A percentile compares a stretch with the other conserved stretches of the same genome.
These are phyloP conservation scores for Ophonus ardosiacus DNA, from an alignment of 2,888 invertebrate genomes.

Conservation along the genomic window DNA sequence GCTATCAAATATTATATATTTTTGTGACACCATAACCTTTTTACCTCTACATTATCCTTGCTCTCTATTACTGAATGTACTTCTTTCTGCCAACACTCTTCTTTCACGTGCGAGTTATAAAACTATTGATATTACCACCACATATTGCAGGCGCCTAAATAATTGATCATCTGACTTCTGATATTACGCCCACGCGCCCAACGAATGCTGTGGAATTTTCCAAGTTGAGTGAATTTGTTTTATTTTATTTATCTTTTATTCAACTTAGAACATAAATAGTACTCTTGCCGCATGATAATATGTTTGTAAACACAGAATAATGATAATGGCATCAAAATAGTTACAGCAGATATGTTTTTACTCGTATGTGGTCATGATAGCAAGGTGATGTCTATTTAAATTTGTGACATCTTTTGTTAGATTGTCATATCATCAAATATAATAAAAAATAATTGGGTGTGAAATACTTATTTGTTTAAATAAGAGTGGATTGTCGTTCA, in stretches of 20 bases:
- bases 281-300: neutral
- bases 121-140: too few species aligned
- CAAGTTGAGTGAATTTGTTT: neutral
- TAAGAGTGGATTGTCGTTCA: too few species aligned
- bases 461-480: too few species aligned
- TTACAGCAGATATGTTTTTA: constrained; percentile 20
- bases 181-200: neutral
- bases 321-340: neutral
- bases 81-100: too few species aligned
- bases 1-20: too few species aligned
- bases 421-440: neutral
- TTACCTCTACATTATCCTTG: too few species aligned
- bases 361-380: neutral
- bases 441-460: too few species aligned
- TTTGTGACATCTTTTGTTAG: neutral
- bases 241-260: constrained; percentile 2
- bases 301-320: constrained; percentile 25
- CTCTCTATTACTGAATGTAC: too few species aligned
- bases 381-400: neutral
- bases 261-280: constrained; percentile 8
- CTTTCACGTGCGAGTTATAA: too few species aligned
- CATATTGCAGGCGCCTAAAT: neutral
- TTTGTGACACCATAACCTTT: too few species aligned
- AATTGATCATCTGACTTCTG: neutral
- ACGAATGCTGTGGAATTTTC: constrained; percentile 18